Evolutionary conservation across 2,888 invertebrate species (phyloP), one percentile per base, ranked within the genome.

Genomic region (Myathropa florea): DNA sequence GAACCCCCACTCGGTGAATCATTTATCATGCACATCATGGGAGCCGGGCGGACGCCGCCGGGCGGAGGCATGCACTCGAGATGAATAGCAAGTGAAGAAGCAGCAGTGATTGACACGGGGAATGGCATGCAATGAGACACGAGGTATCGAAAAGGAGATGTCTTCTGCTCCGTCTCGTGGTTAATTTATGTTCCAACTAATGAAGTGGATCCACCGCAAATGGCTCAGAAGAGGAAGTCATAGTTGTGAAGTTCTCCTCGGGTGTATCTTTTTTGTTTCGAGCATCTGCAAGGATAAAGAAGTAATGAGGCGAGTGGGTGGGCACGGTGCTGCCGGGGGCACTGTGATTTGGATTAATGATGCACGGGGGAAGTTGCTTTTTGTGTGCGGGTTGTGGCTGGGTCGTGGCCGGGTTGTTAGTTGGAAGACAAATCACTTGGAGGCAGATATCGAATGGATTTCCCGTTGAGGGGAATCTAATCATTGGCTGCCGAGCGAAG

Each of bases 161-260:
- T 63, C 77, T 78, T 78, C 76, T 70, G 70, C 60, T 65, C 39
- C 33, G 59, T 24, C 12, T 33, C 24, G 26, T 75, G 73, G 79
- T 60, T 83, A 84, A 84, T 80, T 84, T 80, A 84, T 80, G 80
- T 80, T 71, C 60, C 64, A 70, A 46, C 80, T 84, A 84, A 84
- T 84, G 84, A 71, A 84, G 75, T 84, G 84, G 60, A 80, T 80
- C 75, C 60, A 71, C 79, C 36, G 39, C 46, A 57, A 78, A 78
- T 78, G 55, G 63, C 26, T 57, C 18, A n/a, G 26, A 60, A 33
- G n/a, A 57, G 28, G 24, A 30, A 23, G 26, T 23, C 57, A 24
- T 14, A 23, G 57, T 24, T 26, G 24, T 24, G 23, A 57, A 23
- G 14, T 26, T 23, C 24, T 24, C 24, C 23, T 57, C 46, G 46